These are phyloP conservation scores for Halocaridina rubra DNA, from an alignment of 2,888 invertebrate genomes.

Conservation along the genomic window DNA sequence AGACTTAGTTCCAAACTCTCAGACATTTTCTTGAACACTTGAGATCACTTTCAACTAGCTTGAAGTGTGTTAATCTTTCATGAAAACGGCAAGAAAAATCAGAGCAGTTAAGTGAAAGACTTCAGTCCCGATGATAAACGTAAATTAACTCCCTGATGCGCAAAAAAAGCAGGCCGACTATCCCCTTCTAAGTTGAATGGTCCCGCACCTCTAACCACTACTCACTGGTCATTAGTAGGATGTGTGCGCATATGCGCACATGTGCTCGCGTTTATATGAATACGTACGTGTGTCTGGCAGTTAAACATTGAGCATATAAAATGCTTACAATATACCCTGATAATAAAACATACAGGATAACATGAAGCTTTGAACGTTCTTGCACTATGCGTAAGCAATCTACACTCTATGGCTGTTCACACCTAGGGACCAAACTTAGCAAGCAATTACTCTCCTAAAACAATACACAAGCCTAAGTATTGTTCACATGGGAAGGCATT, in stretches of 20 bases:
- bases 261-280: no score
- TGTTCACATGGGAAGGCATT: conserved; percentile 44
- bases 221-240: neutral
- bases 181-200: no score
- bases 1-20: conserved; percentile 21
- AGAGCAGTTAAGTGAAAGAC: conserved; percentile 14
- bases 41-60: neutral
- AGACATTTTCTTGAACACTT: neutral
- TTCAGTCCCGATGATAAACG: neutral
- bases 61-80: no score
- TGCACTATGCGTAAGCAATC: neutral
- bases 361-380: neutral
- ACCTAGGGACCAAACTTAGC: neutral
- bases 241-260: no score
- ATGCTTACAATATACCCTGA: neutral
- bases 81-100: neutral
- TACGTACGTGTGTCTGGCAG: neutral
- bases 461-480: conserved; percentile 32
- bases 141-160: neutral
- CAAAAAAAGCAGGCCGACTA: no score
- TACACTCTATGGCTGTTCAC: neutral
- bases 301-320: neutral
- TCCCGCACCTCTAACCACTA: neutral
- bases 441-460: neutral
- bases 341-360: neutral